These are phyloP conservation scores for Zaprionus obscuricornis DNA, from an alignment of 2,888 invertebrate genomes.

Conservation along the genomic window DNA sequence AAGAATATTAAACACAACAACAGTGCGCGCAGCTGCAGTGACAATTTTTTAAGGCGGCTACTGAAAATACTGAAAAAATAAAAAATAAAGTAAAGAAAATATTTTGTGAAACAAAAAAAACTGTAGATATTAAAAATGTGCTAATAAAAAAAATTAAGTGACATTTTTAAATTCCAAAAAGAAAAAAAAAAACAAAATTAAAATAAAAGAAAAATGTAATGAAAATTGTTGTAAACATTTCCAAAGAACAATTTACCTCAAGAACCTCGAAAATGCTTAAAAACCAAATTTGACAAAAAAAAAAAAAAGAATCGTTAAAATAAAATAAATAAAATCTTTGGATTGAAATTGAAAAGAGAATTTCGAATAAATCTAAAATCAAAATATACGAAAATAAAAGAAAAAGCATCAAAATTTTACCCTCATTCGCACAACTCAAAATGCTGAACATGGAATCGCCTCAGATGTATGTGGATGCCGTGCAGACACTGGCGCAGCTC, in stretches of 20 bases:
- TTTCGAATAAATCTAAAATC: not conserved
- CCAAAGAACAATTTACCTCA: slow-evolving; percentile 65
- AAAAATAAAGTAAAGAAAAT: slow-evolving; percentile 4
- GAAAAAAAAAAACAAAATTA: slow-evolving; percentile 15
- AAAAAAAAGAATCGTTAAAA: not conserved
- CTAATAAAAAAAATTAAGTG: slow-evolving; percentile 18
- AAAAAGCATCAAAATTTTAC: slow-evolving; percentile 80
- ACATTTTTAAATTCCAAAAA: slow-evolving; percentile 3
- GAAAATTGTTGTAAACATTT: slow-evolving; percentile 37
- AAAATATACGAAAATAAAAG: slow-evolving; percentile 25
- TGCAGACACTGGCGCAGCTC: slow-evolving; percentile 83
- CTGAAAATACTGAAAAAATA: slow-evolving; percentile 20
- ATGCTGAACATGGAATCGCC: slow-evolving; percentile 84
- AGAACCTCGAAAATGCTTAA: slow-evolving; percentile 26
- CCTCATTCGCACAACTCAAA: slow-evolving; percentile 80
- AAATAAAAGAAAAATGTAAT: slow-evolving; percentile 9
- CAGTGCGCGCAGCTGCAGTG: slow-evolving; percentile 53
- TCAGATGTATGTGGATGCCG: slow-evolving; percentile 84
- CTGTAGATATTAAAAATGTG: slow-evolving; percentile 25
- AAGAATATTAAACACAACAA: slow-evolving; percentile 27
- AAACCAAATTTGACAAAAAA: not conserved
- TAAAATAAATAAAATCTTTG: not conserved
- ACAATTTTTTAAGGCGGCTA: slow-evolving; percentile 26
- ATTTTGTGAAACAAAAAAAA: slow-evolving; percentile 12
- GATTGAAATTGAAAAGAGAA: slow-evolving; percentile 2